Conservation (phyloP, 1,140 invertebrate species). For the Heterodera schachtii region DNA sequence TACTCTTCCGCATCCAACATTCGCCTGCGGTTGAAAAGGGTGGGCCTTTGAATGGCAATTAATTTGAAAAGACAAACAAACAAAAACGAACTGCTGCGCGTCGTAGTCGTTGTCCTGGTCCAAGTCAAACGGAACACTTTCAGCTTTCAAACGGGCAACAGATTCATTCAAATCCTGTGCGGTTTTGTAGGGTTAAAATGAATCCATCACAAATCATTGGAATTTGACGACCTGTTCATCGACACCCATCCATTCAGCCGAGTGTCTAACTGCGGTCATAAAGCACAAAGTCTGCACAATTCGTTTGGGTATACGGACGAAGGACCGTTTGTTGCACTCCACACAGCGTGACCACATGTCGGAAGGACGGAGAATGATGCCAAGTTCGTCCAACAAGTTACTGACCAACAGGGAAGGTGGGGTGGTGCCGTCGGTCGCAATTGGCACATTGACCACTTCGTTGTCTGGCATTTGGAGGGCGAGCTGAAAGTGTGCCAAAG, state of each 20-base stretch:
- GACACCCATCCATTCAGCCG: slow-evolving; percentile 16
- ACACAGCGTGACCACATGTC: slow-evolving; percentile 40
- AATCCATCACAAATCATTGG: no score
- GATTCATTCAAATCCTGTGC: neutral
- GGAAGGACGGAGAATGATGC: slow-evolving; percentile 36
- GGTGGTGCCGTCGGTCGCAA: slow-evolving; percentile 30
- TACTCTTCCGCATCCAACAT: slow-evolving; percentile 1
- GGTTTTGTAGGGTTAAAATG: neutral
- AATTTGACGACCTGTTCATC: neutral
- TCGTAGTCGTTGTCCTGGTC: slow-evolving; percentile 8
- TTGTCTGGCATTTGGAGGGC: neutral
- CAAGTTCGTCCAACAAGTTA: slow-evolving; percentile 32
- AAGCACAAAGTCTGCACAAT: slow-evolving; percentile 25
- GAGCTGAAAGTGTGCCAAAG: slow-evolving; percentile 4
- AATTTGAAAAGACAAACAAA: neutral
- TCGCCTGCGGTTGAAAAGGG: slow-evolving; percentile 2
- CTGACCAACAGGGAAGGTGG: slow-evolving; percentile 29
- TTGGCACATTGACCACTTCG: slow-evolving; percentile 24
- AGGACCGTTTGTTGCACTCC: slow-evolving; percentile 36
- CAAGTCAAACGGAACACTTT: neutral
- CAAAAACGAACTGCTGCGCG: neutral
- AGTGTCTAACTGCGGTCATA: slow-evolving; percentile 28
- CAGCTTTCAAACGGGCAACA: neutral
- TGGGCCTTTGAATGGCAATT: no score
- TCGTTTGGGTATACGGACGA: slow-evolving; percentile 29